Evolutionary conservation across 2,113 vertebrate genomes (phyloP).

Genomic region (Spheniscus mendiculus): DNA sequence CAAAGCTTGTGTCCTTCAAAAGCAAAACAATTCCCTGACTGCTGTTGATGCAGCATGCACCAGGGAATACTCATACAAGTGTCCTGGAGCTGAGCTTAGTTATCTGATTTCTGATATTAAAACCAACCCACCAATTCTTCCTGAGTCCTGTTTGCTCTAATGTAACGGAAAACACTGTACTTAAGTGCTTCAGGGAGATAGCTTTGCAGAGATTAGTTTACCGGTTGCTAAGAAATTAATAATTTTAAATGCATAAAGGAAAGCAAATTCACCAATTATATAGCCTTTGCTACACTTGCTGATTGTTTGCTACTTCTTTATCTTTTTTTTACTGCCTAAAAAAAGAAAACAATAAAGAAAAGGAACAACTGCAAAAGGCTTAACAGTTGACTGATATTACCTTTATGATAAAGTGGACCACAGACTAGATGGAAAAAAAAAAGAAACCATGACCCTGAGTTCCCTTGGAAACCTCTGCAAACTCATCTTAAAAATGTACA

Average conservation of each 20-base stretch:
- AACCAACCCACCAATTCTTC: background rate
- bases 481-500: constrained; percentile 5
- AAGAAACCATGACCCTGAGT: background rate
- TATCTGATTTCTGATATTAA: background rate
- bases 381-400: background rate
- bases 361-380: background rate
- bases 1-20: constrained; percentile 23
- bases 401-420: background rate
- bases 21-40: background rate
- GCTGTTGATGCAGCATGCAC: background rate
- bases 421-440: background rate
- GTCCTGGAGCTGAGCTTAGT: background rate
- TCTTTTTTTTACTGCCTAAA: background rate
- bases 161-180: background rate
- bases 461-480: background rate
- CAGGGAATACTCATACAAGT: background rate
- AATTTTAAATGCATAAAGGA: background rate
- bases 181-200: background rate
- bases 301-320: background rate
- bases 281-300: background rate
- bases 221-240: background rate
- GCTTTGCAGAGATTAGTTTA: background rate
- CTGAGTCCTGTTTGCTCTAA: background rate
- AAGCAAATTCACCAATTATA: background rate
- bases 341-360: background rate